Conservation (phyloP, 2,797 vertebrate genomes). For the Podarcis siculus region DNA sequence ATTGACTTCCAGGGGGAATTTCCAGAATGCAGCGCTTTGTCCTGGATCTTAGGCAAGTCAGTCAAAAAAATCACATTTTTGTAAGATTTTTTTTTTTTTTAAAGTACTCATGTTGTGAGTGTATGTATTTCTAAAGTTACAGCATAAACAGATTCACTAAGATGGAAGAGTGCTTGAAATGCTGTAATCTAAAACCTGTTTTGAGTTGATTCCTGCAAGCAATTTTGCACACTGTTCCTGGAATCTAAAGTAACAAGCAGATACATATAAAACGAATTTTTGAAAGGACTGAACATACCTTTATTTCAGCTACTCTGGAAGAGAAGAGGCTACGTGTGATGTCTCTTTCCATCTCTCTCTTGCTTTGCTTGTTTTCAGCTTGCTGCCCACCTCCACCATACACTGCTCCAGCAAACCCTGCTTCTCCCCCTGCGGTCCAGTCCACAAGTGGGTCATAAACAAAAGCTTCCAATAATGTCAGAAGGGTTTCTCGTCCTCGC, state of each 20-base stretch:
- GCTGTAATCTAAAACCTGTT: neutral
- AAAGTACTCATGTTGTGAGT: no score
- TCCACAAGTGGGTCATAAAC: constrained; percentile 98
- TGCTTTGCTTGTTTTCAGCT: constrained; percentile 97
- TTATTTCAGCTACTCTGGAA: constrained; percentile 97
- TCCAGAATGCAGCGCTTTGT: no score
- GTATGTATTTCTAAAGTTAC: no score
- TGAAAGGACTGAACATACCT: constrained; percentile 70
- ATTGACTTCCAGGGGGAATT: no score
- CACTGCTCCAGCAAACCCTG: constrained; percentile 96
- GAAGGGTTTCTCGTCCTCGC: constrained; percentile 92
- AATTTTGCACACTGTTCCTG: neutral
- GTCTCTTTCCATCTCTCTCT: constrained; percentile 97
- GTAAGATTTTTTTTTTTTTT: no score
- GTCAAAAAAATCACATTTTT: no score
- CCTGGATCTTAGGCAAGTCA: no score
- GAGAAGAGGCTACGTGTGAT: constrained; percentile 99
- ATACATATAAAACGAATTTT: neutral
- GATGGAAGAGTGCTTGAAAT: neutral
- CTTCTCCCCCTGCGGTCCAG: constrained; percentile 98
- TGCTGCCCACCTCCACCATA: constrained; percentile 98
- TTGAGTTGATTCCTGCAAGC: neutral
- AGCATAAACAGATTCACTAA: neutral
- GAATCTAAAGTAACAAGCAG: neutral
- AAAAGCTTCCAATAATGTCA: constrained; percentile 95